Base-by-base conservation (phyloP, 2,113 vertebrate genomes). In the Ptyas mucosa region DNA sequence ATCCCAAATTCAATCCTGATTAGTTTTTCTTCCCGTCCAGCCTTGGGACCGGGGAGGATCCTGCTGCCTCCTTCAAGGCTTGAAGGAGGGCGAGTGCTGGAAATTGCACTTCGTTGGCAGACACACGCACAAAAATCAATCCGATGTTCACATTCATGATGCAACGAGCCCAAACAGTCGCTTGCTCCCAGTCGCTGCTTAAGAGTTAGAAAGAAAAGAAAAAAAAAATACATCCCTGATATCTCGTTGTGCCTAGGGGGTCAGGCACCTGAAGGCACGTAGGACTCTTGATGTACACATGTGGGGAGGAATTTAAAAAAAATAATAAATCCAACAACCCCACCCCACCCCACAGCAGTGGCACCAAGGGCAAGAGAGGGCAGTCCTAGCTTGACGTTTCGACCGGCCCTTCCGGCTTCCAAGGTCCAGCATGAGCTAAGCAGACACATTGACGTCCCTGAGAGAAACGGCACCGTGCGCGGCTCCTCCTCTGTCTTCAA, bases 371-470 rank as follows among this genome's bases (percentile, higher is more conserved):
- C 91, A 95, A 96, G 90, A 94, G 90, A 93, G 93, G 89, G 90
- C 7, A 6, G 94, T 0, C 0, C 92, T 8, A 39, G 34, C 18
- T 81, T 15, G 34, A 7, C 18, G 0, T 81, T 43, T 18, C 4
- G 15, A 34, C 88, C 23, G 86, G 46, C 51, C 57, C 69, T 3
- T 93, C 95, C 96, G 90, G 94, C 92, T 94, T 93, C 29, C 5
- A 14, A 3, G 49, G 92, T 94, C 90, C 95, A 90, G 93, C 95
- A 86, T 86, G 87, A 96, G 94, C 96, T 98, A 99, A 29, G 99
- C 99, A 0, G 98, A 99, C 94, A 99, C 99, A 1, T 99, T 98
- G 95, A 99, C 98, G 91, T 99, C 98, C 96, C 98, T 98, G 97
- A 99, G 97, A 95, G 99, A 98, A 94, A 98, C 97, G 96, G 98